These are phyloP conservation scores for Ranitomeya variabilis DNA, from an alignment of 2,113 vertebrate genomes.

Conservation along the genomic window DNA sequence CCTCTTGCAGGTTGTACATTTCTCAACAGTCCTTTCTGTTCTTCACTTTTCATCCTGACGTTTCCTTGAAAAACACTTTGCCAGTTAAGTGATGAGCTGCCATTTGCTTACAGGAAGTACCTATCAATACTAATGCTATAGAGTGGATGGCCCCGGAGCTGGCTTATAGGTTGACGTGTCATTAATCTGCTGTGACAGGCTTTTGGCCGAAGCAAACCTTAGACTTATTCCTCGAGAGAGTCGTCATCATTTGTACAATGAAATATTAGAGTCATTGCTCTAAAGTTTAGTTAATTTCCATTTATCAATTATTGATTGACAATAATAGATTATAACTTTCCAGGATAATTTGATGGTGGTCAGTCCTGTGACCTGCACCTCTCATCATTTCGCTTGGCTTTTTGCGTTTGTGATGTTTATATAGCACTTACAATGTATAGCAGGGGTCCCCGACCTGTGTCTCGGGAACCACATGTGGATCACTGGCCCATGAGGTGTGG, in stretches of 20 bases:
- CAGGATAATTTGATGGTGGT: neutral
- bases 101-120: neutral
- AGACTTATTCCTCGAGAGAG: neutral
- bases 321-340: neutral
- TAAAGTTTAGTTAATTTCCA: neutral
- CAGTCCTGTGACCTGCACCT: neutral
- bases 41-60: neutral
- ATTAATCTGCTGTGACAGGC: neutral
- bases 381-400: neutral
- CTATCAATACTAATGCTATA: conserved; percentile 15
- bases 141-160: neutral
- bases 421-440: neutral
- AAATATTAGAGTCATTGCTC: neutral
- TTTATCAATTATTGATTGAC: neutral
- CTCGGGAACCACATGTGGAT: no score
- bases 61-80: neutral
- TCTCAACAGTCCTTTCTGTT: neutral
- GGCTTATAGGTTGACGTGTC: neutral
- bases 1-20: neutral
- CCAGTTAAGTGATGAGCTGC: neutral
- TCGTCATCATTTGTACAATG: neutral
- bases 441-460: no score
- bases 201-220: neutral
- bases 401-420: neutral
- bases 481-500: no score